A percentile compares a stretch with the other conserved stretches of the same genome.
Conservation (phyloP, 2,888 invertebrate genomes). For the Trichogramma evanescens region DNA sequence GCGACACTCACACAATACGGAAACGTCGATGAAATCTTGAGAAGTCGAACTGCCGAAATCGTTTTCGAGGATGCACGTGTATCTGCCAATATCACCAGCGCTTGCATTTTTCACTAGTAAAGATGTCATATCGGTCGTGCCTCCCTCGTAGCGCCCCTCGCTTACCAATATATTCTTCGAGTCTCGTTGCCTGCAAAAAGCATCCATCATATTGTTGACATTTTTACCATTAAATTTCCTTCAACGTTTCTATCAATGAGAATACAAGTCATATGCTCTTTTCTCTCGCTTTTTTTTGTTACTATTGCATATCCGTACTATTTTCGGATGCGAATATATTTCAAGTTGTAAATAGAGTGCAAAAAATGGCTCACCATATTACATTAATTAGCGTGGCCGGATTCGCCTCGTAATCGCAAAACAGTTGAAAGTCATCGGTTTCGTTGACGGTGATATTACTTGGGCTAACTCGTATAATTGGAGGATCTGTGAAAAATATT, state of each 20-base stretch:
- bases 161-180: constrained; percentile 49
- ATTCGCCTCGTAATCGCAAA: constrained; percentile 80
- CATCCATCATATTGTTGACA: background rate
- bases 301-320: background rate
- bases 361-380: constrained; percentile 58
- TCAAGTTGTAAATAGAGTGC: no score
- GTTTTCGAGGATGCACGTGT: constrained; percentile 75
- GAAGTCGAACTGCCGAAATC: constrained; percentile 70
- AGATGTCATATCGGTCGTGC: constrained; percentile 66
- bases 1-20: constrained; percentile 70
- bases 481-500: constrained; percentile 63
- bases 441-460: constrained; percentile 73
- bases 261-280: background rate
- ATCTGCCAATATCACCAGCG: constrained; percentile 75
- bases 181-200: constrained; percentile 59
- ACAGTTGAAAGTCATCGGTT: constrained; percentile 64
- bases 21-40: constrained; percentile 66
- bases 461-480: constrained; percentile 70
- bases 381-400: constrained; percentile 71
- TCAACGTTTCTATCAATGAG: background rate
- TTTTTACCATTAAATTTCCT: background rate
- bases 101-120: constrained; percentile 70
- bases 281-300: background rate
- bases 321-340: no score
- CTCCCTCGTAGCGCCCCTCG: constrained; percentile 67